phyloP scores from a whole-genome alignment of 2,113 vertebrate species.

The Alligator mississippiensis region DNA sequence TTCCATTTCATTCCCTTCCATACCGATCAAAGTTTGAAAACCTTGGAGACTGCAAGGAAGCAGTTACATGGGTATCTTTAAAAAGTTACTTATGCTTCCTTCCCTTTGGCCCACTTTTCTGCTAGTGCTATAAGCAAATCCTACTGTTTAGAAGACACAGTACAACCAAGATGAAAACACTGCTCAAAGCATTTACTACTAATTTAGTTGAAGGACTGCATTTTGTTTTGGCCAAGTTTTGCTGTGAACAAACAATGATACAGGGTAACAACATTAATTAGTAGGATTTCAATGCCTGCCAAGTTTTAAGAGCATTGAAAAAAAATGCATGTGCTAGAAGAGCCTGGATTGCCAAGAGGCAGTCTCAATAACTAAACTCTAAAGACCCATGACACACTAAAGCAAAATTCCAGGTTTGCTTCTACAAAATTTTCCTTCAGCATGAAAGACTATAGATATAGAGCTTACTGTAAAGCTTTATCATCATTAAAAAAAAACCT shows the following conservation, averaged over 20 bases:
- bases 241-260: neutral
- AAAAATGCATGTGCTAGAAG: neutral
- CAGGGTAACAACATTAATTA: neutral
- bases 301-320: constrained; percentile 6
- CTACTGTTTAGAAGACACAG: neutral
- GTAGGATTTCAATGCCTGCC: neutral
- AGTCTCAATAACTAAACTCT: neutral
- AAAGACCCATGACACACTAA: neutral
- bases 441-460: neutral
- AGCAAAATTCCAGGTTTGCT: neutral
- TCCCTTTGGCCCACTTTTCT: neutral
- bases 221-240: neutral
- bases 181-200: neutral
- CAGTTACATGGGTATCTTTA: neutral
- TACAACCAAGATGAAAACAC: neutral
- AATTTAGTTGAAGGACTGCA: neutral
- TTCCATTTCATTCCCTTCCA: neutral
- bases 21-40: neutral
- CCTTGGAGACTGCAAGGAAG: neutral
- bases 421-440: too few species aligned
- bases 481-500: neutral
- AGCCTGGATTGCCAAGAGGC: neutral
- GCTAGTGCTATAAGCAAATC: neutral
- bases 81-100: neutral
- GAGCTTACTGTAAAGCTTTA: neutral